Base-by-base conservation (phyloP, 2,113 vertebrate genomes). In the Periophthalmodon schlosseri region DNA sequence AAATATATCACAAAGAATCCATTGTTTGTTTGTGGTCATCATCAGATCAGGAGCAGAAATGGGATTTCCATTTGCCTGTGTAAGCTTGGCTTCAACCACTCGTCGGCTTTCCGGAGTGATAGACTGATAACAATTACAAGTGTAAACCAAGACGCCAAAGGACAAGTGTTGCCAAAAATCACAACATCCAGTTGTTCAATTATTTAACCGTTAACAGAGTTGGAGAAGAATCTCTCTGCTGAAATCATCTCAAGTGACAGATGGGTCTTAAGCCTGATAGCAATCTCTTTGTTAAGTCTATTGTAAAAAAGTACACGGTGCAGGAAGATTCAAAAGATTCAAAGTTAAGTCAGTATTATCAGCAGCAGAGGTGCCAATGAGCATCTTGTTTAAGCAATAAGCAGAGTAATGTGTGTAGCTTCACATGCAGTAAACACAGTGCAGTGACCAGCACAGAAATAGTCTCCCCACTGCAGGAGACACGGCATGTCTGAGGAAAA, bases 21-120 rank as follows among this genome's bases (percentile, higher is more conserved):
- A 91, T 94, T 94, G 92, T 95, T 93, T 93, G 86, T 93, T 92
- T 89, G 89, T 80, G 86, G 89, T 86, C 77, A 61, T 84, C 81
- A 79, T 79, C 79, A n/a, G 70, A 34, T 72, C 65, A 79, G 81
- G 63, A 44, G 72, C 75, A 86, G 82, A 90, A 88, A 91, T 82
- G 84, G 84, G 76, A 82, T 91, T 92, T 92, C 88, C 90, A 90
- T 90, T 89, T 88, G 56, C 57, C 57, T 60, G 57, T 28, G 57
- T 28, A 60, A 60, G 57, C 23, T 60, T 60, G 57, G 23, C 78
- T 70, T 76, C 87, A 69, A 71, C 60, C 89, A 87, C 84, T 66
- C 70, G n/a, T 74, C 74, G 33, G 80, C 75, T 85, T 91, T 90
- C 77, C 75, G 76, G 84, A 49, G 74, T 36, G 52, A 75, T 76